Evolutionary conservation across 2,113 vertebrate species (phyloP).

Genomic region (Calyptommatus sinebrachiatus): DNA sequence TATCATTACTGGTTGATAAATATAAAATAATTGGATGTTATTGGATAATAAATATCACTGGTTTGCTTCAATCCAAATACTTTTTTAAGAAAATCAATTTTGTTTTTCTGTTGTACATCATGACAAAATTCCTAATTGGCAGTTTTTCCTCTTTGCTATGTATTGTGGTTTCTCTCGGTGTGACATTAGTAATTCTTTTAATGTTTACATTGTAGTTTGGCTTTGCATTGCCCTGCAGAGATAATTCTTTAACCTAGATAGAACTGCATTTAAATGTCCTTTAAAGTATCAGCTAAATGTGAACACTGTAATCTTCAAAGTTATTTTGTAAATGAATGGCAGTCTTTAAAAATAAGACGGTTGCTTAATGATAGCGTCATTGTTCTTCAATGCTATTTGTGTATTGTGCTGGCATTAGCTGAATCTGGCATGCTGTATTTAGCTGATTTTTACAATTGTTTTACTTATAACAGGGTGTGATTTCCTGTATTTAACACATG

Average conservation of each 20-base stretch:
- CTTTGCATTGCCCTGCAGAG: fast-evolving
- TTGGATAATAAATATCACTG: neutral
- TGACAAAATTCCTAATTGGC: neutral
- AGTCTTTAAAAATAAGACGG: conserved; percentile 16
- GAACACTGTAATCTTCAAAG: neutral
- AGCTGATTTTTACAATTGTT: conserved; percentile 7
- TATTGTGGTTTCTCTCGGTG: neutral
- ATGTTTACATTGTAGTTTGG: fast-evolving
- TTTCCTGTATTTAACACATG: neutral
- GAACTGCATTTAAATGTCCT: neutral
- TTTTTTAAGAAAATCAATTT: no score
- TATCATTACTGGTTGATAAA: neutral
- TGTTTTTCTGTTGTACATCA: neutral
- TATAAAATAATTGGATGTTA: no score
- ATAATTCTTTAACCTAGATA: neutral
- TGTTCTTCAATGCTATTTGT: neutral
- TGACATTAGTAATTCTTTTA: neutral
- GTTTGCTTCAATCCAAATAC: neutral
- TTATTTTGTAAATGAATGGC: neutral
- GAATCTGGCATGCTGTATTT: neutral
- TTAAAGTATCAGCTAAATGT: neutral
- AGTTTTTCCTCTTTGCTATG: neutral
- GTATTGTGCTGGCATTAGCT: conserved; percentile 1
- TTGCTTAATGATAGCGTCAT: conserved; percentile 13
- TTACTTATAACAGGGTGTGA: neutral